phyloP scores from a whole-genome alignment of 2,888 invertebrate species.

The Cryptocephalus moraei region DNA sequence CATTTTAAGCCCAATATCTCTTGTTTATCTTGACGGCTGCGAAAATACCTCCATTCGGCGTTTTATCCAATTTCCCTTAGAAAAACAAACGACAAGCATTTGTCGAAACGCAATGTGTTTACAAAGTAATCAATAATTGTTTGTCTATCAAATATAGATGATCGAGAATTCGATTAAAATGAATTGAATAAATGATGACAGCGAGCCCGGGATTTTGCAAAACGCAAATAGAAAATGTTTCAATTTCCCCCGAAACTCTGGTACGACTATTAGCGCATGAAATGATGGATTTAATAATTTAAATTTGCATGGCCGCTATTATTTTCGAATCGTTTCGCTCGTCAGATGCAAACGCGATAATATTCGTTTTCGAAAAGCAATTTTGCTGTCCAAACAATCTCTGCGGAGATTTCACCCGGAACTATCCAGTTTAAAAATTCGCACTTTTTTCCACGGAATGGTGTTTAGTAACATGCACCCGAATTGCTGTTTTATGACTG shows the following conservation, averaged over 20 bases:
- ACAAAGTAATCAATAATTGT: constrained; percentile 20
- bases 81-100: constrained; percentile 16
- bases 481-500: no score
- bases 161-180: constrained; percentile 23
- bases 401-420: no score
- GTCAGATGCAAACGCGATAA: not conserved
- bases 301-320: constrained; percentile 16
- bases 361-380: no score
- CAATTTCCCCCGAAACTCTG: constrained; percentile 17
- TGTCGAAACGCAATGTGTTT: constrained; percentile 18
- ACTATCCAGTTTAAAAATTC: no score
- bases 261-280: constrained; percentile 2
- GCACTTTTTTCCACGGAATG: no score
- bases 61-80: constrained; percentile 5
- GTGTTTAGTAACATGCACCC: no score
- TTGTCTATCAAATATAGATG: constrained; percentile 20
- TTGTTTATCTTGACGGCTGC: constrained; percentile 9
- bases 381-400: no score
- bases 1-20: constrained; percentile 1
- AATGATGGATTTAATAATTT: constrained; percentile 16
- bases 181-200: constrained; percentile 20
- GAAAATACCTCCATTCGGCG: constrained; percentile 8
- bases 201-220: constrained; percentile 7
- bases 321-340: constrained; percentile 7
- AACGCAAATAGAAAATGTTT: constrained; percentile 17